Conservation (phyloP, 2,888 invertebrate species). For the Geophilus truncorum region DNA sequence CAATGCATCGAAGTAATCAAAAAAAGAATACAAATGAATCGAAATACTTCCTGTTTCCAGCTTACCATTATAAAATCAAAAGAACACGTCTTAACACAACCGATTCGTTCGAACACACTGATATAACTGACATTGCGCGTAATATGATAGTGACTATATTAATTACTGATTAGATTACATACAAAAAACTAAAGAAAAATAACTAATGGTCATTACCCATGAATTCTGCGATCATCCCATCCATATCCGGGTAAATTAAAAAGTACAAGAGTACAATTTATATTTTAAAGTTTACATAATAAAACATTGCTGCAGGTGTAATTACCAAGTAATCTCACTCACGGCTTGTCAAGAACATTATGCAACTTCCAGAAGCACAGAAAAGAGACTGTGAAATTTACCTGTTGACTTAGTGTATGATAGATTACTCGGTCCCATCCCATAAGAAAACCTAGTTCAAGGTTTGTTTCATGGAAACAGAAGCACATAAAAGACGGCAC, state of each 20-base stretch:
- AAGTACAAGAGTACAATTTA: too few species aligned
- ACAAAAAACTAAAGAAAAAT: not conserved
- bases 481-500: not conserved
- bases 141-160: not conserved
- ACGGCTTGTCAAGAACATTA: not conserved
- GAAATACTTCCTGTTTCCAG: not conserved
- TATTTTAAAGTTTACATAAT: not conserved
- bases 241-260: not conserved
- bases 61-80: not conserved
- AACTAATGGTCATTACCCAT: not conserved
- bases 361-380: not conserved
- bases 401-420: not conserved
- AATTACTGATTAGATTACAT: not conserved
- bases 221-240: not conserved
- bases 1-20: not conserved
- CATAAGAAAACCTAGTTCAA: not conserved
- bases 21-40: not conserved
- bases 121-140: too few species aligned
- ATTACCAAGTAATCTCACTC: constrained; percentile 1
- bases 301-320: not conserved
- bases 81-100: too few species aligned
- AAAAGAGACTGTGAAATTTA: not conserved
- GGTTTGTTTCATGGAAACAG: not conserved
- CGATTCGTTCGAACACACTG: too few species aligned
- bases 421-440: constrained; percentile 3